A percentile compares a stretch with the other conserved stretches of the same genome.
phyloP scores from a whole-genome alignment of 2,888 invertebrate species.

The Steinernema scapterisci region DNA sequence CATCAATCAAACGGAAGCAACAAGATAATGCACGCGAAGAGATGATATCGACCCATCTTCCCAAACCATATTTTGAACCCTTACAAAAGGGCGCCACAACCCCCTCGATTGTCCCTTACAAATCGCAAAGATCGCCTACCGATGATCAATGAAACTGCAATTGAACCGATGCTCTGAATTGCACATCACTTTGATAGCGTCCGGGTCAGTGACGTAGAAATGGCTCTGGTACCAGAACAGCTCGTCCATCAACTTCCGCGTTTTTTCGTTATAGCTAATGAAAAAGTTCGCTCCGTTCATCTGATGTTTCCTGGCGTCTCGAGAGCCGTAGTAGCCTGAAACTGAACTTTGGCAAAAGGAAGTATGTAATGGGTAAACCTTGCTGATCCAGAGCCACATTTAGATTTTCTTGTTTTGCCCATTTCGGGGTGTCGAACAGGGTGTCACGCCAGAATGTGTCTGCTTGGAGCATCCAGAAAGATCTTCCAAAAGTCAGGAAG shows the following conservation, averaged over 20 bases:
- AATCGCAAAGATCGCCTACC: constrained; percentile 35
- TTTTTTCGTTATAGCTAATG: constrained; percentile 40
- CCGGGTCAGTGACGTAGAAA: constrained; percentile 56
- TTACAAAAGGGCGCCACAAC: too few relatives aligned
- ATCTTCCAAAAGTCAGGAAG: constrained; percentile 45
- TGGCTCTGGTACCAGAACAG: constrained; percentile 37
- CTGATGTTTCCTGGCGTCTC: constrained; percentile 33
- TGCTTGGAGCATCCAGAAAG: constrained; percentile 57
- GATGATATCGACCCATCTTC: too few relatives aligned
- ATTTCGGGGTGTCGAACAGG: constrained; percentile 40
- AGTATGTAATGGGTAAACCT: constrained; percentile 36
- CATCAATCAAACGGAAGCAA: too few relatives aligned
- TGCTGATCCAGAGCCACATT: constrained; percentile 54
- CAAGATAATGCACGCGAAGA: too few relatives aligned
- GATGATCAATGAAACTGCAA: constrained; percentile 52
- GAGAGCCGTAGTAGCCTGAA: constrained; percentile 33
- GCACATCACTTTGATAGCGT: constrained; percentile 55
- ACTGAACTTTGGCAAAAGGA: background rate
- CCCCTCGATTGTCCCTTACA: too few relatives aligned
- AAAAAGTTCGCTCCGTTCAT: constrained; percentile 57
- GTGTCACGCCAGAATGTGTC: constrained; percentile 53
- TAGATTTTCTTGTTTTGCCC: constrained; percentile 32
- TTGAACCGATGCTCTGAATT: constrained; percentile 44
- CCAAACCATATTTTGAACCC: too few relatives aligned
- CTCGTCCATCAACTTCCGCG: constrained; percentile 28